A percentile compares a stretch with the other conserved stretches of the same genome.
These are phyloP conservation scores for Caenorhabditis remanei DNA, from an alignment of 1,140 invertebrate genomes.

Conservation along the genomic window DNA sequence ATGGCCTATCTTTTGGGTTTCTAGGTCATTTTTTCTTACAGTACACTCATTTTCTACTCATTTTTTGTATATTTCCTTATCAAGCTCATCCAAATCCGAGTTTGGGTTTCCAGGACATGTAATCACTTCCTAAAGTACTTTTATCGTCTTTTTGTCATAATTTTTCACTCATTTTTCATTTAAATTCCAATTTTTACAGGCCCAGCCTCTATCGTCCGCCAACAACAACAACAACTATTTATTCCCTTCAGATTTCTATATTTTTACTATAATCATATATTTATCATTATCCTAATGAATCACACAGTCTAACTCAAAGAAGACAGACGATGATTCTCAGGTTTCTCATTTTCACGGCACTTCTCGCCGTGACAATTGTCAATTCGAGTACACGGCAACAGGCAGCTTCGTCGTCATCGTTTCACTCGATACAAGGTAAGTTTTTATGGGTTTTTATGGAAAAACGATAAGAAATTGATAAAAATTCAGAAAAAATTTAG, in stretches of 20 bases:
- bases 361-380: conserved; percentile 1
- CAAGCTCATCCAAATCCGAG: too few relatives aligned
- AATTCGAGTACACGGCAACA: conserved; percentile 32
- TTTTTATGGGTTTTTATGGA: neutral
- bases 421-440: conserved; percentile 45
- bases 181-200: neutral
- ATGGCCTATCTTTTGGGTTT: too few relatives aligned
- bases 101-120: neutral
- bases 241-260: neutral
- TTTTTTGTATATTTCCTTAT: too few relatives aligned
- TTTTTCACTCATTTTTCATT: neutral
- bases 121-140: neutral
- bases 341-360: conserved; percentile 41
- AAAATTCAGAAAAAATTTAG: neutral
- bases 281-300: neutral
- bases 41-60: too few relatives aligned
- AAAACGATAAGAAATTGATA: too few relatives aligned
- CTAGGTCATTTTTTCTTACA: neutral
- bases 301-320: neutral
- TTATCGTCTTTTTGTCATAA: too few relatives aligned
- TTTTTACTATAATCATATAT: neutral
- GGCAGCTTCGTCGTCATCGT: neutral
- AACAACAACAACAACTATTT: neutral
- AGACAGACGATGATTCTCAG: neutral
- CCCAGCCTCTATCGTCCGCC: neutral